These are phyloP conservation scores for Aethina tumida DNA, from an alignment of 1,140 invertebrate genomes.

Conservation along the genomic window DNA sequence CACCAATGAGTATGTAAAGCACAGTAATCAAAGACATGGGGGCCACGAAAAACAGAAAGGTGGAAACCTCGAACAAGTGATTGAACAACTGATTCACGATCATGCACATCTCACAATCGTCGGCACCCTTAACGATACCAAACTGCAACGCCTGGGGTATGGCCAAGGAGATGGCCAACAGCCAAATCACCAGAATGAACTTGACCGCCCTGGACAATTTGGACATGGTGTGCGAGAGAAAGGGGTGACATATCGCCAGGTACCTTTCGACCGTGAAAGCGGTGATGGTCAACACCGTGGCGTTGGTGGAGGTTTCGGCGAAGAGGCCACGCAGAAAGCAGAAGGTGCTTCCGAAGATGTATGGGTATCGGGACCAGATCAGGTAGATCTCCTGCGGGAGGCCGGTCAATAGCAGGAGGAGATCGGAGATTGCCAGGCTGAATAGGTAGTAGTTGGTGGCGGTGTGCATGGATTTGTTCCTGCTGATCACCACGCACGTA, in stretches of 20 bases:
- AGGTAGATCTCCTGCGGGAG: slow-evolving; percentile 77
- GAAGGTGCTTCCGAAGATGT: slow-evolving; percentile 63
- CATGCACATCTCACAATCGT: slow-evolving; percentile 28
- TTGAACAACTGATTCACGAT: slow-evolving; percentile 49
- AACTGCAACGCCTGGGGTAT: slow-evolving; percentile 72
- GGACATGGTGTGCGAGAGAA: slow-evolving; percentile 74
- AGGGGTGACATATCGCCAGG: slow-evolving; percentile 73
- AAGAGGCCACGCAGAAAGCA: slow-evolving; percentile 66
- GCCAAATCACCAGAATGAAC: slow-evolving; percentile 64
- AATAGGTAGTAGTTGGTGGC: slow-evolving; percentile 92
- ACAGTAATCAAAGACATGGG: slow-evolving; percentile 81
- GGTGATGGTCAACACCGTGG: slow-evolving; percentile 86
- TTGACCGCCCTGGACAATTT: slow-evolving; percentile 65
- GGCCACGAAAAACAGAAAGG: slow-evolving; percentile 72
- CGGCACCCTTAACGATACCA: slow-evolving; percentile 39
- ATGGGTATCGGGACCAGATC: slow-evolving; percentile 80
- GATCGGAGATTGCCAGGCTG: slow-evolving; percentile 85
- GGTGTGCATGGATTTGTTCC: slow-evolving; percentile 88
- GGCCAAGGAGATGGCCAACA: slow-evolving; percentile 59
- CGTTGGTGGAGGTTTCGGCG: slow-evolving; percentile 79
- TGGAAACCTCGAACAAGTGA: slow-evolving; percentile 74
- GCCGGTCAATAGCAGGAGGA: slow-evolving; percentile 72
- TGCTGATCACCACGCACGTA: slow-evolving; percentile 85
- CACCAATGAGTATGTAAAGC: slow-evolving; percentile 73
- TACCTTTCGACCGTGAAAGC: slow-evolving; percentile 78